Evolutionary conservation across 2,888 invertebrate genomes (phyloP), one percentile per base, ranked within the genome.

Genomic region (Auanema freiburgensis): DNA sequence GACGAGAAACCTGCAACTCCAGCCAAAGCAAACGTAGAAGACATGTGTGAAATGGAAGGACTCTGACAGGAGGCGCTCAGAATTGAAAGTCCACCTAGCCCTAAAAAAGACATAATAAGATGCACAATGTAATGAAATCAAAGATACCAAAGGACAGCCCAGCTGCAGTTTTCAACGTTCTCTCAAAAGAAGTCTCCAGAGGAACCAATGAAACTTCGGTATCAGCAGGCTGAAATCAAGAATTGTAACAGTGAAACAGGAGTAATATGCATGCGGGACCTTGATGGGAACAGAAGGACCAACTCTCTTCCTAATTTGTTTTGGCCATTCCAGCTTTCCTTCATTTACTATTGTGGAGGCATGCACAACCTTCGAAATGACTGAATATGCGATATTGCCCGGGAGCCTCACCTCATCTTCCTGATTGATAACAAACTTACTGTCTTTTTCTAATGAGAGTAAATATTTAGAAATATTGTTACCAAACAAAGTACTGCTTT

Each of bases 391-490:
- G 14, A 43, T 43, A 14, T 14, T 12, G 16, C 3, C 24, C 4
- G 16, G 18, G 6, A 59, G 40, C 14, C 25, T 33, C 1, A 33
- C 33, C 33, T 33, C 33, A 8, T 33, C 33, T 5, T 33, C 33
- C 33, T 33, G 33, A 33, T 33, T 33, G 4, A 33, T 5, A 8
- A 33, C 4, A 8, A 33, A 33, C 8, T 33, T 33, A 33, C 8
- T 33, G 33, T 33, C 33, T 33, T 33, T 33, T 8, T 52, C 24
- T 6, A 21, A 56, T 57, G 91, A 91, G 1, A 92, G 85, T 10
- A 93, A 85, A 77, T 92, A 90, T 82, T 93, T 93, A 18, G 91
- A 90, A 74, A 93, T 91, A 83, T 93, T 93, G 84, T 93, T 93
- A n/a, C 90, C 91, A 83, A 92, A 93, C 23, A 93, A 87, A 0